Percentiles rank a stretch among this genome's conserved stretches.
Conservation (phyloP, 2,888 invertebrate species). For the Rotaria socialis region DNA sequence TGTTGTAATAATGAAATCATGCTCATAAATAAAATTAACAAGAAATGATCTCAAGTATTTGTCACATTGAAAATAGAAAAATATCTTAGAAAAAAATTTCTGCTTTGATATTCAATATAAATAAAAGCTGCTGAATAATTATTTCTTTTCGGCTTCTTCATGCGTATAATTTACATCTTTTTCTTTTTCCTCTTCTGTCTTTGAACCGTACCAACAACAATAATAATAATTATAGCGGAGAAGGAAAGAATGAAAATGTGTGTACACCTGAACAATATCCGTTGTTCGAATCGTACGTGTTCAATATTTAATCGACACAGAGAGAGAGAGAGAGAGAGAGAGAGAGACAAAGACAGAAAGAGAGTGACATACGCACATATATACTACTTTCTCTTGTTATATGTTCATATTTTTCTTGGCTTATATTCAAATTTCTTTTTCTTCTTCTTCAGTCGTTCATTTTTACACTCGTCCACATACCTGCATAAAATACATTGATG, state of each 20-base stretch:
- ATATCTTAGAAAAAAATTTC: no score
- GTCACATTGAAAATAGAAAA: neutral
- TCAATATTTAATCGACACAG: neutral
- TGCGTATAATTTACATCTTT: neutral
- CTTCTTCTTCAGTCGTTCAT: neutral
- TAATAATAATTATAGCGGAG: neutral
- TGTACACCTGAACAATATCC: constrained; percentile 10
- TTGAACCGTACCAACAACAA: neutral
- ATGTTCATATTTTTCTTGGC: constrained; percentile 1
- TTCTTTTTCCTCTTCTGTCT: neutral
- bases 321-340: no score
- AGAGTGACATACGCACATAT: neutral
- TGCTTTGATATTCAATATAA: neutral
- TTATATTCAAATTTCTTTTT: neutral
- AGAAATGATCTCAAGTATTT: neutral
- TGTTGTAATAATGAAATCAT: neutral
- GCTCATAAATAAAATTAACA: neutral
- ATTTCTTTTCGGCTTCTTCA: constrained; percentile 19
- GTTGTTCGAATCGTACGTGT: neutral
- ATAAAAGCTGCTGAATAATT: neutral
- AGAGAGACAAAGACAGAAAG: no score
- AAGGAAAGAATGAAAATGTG: neutral
- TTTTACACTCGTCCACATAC: neutral
- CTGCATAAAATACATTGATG: neutral
- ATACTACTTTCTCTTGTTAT: neutral